Percentiles rank a stretch among this genome's conserved stretches.
Conservation (phyloP, 2,113 vertebrate species). For the Leptobrachium leishanense region DNA sequence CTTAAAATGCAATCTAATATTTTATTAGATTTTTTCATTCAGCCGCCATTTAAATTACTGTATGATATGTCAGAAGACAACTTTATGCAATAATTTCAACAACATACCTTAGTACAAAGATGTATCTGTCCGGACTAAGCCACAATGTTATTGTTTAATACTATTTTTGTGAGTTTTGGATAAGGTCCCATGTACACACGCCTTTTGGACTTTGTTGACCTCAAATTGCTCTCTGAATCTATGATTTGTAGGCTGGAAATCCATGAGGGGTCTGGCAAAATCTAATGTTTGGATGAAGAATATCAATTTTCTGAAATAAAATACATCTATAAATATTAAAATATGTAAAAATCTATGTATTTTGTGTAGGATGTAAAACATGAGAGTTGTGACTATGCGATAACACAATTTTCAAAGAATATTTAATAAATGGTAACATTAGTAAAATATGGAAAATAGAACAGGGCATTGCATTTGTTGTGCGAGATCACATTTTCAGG, state of each 20-base stretch:
- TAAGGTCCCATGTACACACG: not conserved
- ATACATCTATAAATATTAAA: not conserved
- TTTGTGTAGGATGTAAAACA: no score
- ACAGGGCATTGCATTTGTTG: no score
- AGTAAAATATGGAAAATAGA: no score
- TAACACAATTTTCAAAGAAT: no score
- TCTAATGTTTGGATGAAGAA: not conserved
- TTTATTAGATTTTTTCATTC: not conserved
- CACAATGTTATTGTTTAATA: not conserved
- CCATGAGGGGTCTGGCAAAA: not conserved
- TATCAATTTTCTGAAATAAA: not conserved
- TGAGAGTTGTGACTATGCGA: no score
- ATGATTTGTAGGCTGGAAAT: not conserved
- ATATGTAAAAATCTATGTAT: no score
- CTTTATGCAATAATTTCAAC: not conserved
- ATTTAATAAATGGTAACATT: no score
- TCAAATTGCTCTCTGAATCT: not conserved
- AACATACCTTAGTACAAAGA: not conserved
- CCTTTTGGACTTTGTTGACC: conserved; percentile 11
- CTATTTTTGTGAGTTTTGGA: conserved; percentile 15
- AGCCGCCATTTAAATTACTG: not conserved
- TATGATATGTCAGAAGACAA: not conserved
- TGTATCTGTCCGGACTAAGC: not conserved
- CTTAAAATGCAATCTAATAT: no score
- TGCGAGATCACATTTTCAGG: no score